These are phyloP conservation scores for Agapornis canus DNA, from an alignment of 2,797 vertebrate genomes.

Conservation along the genomic window DNA sequence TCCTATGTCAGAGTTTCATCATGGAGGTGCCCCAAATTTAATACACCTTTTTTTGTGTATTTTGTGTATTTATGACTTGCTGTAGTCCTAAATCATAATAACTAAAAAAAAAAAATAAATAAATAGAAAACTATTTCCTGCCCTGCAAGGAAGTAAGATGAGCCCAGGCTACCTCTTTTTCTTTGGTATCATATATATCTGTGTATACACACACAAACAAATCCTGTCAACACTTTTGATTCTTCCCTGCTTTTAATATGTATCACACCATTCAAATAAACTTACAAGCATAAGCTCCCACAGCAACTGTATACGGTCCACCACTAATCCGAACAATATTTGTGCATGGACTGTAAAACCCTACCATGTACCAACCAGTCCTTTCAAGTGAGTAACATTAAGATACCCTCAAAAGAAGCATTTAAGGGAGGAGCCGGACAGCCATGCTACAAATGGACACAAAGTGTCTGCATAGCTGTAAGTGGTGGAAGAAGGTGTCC, in stretches of 20 bases:
- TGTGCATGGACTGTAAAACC: rapidly evolving
- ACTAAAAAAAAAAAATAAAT: neutral
- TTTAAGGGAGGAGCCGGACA: neutral
- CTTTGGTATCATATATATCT: neutral
- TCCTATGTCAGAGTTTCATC: neutral
- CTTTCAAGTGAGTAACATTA: neutral
- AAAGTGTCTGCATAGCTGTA: neutral
- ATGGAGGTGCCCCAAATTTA: neutral
- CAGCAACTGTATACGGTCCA: rapidly evolving
- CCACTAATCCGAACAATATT: neutral
- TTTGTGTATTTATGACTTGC: neutral
- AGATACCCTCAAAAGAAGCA: neutral
- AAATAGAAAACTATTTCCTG: neutral
- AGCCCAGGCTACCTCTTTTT: neutral
- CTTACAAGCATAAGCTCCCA: neutral
- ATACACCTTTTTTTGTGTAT: neutral
- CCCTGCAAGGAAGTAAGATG: neutral
- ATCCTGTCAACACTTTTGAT: neutral
- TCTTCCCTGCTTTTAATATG: neutral
- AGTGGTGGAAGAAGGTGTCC: neutral
- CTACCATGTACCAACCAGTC: neutral
- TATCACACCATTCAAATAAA: neutral
- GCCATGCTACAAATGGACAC: neutral
- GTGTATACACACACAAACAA: rapidly evolving
- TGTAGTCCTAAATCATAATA: neutral